Evolutionary conservation across 2,113 vertebrate species (phyloP).

Genomic region (Pteronura brasiliensis): DNA sequence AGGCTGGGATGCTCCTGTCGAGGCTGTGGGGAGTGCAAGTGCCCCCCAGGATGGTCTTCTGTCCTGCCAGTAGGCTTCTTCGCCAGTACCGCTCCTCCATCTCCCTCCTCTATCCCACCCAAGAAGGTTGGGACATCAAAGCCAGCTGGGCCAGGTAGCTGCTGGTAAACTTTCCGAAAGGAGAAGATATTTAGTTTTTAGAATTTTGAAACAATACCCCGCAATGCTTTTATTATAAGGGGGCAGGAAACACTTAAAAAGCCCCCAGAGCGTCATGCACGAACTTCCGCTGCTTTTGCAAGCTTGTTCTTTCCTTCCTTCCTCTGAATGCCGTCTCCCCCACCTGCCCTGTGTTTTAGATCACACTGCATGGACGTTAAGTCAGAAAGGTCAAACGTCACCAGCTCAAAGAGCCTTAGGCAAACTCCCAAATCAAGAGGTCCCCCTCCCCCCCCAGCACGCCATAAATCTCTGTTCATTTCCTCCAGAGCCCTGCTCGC

Average conservation of each 20-base stretch:
- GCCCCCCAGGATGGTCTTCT: neutral
- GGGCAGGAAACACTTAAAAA: neutral
- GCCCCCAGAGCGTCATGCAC: rapidly evolving
- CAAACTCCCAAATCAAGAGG: too few species aligned
- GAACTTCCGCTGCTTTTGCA: neutral
- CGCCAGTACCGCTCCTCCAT: rapidly evolving
- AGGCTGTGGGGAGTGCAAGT: neutral
- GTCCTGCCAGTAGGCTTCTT: neutral
- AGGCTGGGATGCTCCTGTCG: neutral
- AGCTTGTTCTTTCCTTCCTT: neutral
- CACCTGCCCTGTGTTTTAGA: neutral
- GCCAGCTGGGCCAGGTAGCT: neutral
- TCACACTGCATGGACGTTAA: rapidly evolving
- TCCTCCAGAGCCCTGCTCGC: rapidly evolving
- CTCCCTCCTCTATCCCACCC: neutral
- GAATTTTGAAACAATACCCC: neutral
- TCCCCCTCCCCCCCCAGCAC: rapidly evolving
- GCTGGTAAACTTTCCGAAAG: neutral
- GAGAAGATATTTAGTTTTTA: neutral
- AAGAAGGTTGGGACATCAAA: neutral
- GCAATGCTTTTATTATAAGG: rapidly evolving
- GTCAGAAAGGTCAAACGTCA: neutral
- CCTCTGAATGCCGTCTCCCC: neutral
- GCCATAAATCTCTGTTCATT: rapidly evolving
- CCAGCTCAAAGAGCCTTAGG: neutral